Percentiles rank a stretch among this genome's conserved stretches.
phyloP scores from a whole-genome alignment of 2,797 vertebrate species.

The Corythornis leucogaster region DNA sequence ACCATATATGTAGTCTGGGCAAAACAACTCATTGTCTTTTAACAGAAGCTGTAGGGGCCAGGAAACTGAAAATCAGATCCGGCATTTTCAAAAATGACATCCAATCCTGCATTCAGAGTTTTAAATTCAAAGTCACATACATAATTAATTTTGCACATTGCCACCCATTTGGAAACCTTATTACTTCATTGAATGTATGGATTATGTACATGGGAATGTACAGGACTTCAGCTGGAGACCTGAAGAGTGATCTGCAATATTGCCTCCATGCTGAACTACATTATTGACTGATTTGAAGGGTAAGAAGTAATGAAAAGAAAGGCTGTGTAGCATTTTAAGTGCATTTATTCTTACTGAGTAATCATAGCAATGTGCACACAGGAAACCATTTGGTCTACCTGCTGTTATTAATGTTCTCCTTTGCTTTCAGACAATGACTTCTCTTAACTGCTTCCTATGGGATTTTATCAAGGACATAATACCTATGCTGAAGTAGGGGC shows the following conservation, averaged over 20 bases:
- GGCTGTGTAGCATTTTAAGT: not conserved
- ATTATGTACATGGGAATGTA: not conserved
- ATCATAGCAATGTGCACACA: slow-evolving; percentile 1
- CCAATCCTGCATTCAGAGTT: not conserved
- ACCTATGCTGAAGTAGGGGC: not conserved
- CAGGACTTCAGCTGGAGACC: not conserved
- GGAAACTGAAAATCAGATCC: not conserved
- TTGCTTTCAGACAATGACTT: slow-evolving; percentile 27
- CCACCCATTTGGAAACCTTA: slow-evolving; percentile 3
- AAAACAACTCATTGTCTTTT: slow-evolving; percentile 44
- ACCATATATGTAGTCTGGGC: not conserved
- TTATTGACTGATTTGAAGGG: not conserved
- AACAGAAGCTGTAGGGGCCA: not conserved
- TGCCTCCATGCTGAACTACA: not conserved
- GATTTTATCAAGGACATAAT: slow-evolving; percentile 27
- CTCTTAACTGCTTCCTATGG: not conserved
- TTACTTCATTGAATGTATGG: not conserved
- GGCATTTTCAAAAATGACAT: not conserved
- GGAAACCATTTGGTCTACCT: not conserved
- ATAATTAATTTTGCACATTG: slow-evolving; percentile 24
- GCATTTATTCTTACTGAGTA: slow-evolving; percentile 9
- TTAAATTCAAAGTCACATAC: not conserved
- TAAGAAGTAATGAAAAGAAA: slow-evolving; percentile 34
- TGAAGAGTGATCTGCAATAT: not conserved
- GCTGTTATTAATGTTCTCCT: fast-evolving